Base-by-base conservation (phyloP, 2,888 invertebrate genomes). In the Cephus rjabovi region DNA sequence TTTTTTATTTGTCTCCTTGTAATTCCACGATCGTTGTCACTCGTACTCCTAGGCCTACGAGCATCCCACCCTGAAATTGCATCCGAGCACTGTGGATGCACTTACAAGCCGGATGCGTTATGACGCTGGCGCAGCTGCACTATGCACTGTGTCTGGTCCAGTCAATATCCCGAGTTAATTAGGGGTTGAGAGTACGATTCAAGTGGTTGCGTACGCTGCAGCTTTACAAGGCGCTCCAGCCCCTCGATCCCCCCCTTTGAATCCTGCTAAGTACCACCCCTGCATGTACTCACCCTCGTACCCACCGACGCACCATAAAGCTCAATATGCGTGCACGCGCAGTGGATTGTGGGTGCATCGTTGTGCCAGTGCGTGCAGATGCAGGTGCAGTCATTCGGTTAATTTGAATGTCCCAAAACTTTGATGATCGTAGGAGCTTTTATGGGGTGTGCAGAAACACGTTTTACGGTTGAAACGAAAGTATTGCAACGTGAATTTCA, bases 141-240 rank as follows among this genome's bases (percentile, higher is more conserved):
- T 35, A 71, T 76, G 79, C 76, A 79, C 81, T 81, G 81, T 76
- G 79, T 73, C 40, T 30, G 78, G 74, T 80, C 80, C 79, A 81
- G 81, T 85, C 84, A 83, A 86, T 83, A 87, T 83, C 83, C 73
- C 73, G 79, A 83, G 82, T 84, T 87, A 87, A 87, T 87, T 86
- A 86, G 84, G 83, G 81, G 84, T 80, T 83, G 82, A 84, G 82
- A 80, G 79, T 80, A 73, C 77, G 75, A 81, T 84, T 86, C 80
- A 81, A 84, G 83, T 76, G 40, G 40, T 56, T 56, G 40, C 40
- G 71, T 33, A 71, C 34, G 34, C 23, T 71, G 31, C 71, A 71
- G 31, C 34, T 34, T 33, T 71, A 31, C 34, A 34, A 31, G 71
- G 31, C 31, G 31, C 34, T 31, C 71, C 23, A 30, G 12, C 31